phyloP scores from a whole-genome alignment of 92 coral and sea anemone genomes.

The Diadumene lineata region DNA sequence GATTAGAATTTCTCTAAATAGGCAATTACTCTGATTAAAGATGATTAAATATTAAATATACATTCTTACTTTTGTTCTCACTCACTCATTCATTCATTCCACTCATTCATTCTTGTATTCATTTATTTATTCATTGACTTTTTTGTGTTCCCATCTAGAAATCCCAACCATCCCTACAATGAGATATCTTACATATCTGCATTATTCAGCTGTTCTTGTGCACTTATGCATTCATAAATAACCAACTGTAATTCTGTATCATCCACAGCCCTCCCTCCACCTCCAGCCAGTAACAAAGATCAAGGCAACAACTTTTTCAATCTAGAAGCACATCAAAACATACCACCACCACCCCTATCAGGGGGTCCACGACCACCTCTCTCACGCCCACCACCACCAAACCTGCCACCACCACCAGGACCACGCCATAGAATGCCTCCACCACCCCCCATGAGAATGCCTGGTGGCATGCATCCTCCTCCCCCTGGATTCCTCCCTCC shows the following conservation, averaged over 20 bases:
- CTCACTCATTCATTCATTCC: not conserved
- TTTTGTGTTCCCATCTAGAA: conserved; percentile 1
- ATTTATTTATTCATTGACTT: not conserved
- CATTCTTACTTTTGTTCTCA: not conserved
- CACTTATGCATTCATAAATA: not conserved
- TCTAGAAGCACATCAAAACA: no score
- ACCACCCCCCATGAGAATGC: conserved; percentile 68
- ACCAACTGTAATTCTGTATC: not conserved
- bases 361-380: no score
- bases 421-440: conserved; percentile 81
- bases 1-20: not conserved
- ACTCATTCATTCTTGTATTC: not conserved
- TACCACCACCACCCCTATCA: no score
- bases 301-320: no score
- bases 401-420: conserved; percentile 93
- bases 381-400: conserved; percentile 28
- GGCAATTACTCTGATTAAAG: not conserved
- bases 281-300: no score
- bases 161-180: not conserved
- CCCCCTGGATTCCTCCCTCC: conserved; percentile 83
- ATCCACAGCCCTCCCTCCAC: conserved; percentile 62
- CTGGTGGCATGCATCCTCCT: conserved; percentile 66
- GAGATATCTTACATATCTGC: not conserved
- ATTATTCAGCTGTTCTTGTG: not conserved
- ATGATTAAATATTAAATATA: not conserved